A percentile compares a stretch with the other conserved stretches of the same genome.
These are phyloP conservation scores for Thalassarche chlororhynchos DNA, from an alignment of 2,113 vertebrate genomes.

Conservation along the genomic window DNA sequence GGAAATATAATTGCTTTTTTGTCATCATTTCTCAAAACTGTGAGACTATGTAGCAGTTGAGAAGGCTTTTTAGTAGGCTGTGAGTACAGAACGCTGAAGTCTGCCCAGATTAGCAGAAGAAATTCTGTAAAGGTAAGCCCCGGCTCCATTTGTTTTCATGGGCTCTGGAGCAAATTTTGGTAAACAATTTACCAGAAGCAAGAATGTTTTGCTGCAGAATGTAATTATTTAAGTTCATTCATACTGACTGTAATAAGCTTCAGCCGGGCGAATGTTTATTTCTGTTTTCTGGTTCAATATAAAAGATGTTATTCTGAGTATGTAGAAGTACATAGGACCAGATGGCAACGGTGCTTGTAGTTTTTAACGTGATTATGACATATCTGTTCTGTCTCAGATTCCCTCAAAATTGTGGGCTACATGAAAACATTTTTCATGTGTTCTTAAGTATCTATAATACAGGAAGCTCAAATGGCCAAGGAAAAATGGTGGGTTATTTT, in stretches of 20 bases:
- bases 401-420: background rate
- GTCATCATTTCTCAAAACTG: background rate
- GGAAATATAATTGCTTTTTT: background rate
- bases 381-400: slow-evolving; percentile 44
- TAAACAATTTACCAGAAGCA: slow-evolving; percentile 31
- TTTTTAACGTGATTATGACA: slow-evolving; percentile 38
- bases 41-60: background rate
- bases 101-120: background rate
- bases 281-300: slow-evolving; percentile 36
- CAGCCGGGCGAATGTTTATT: slow-evolving; percentile 8
- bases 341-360: background rate
- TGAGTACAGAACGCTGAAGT: background rate
- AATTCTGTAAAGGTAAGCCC: background rate
- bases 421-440: slow-evolving; percentile 2
- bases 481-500: background rate
- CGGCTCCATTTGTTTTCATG: background rate
- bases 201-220: slow-evolving; percentile 15
- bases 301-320: background rate
- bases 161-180: background rate
- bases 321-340: background rate
- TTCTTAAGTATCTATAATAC: background rate
- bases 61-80: background rate
- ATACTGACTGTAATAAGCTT: background rate
- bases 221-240: background rate
- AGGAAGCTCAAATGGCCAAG: background rate